Percentiles rank a stretch among this genome's conserved stretches.
phyloP scores from a whole-genome alignment of 2,888 invertebrate species.

The Lasioglossum vierecki region DNA sequence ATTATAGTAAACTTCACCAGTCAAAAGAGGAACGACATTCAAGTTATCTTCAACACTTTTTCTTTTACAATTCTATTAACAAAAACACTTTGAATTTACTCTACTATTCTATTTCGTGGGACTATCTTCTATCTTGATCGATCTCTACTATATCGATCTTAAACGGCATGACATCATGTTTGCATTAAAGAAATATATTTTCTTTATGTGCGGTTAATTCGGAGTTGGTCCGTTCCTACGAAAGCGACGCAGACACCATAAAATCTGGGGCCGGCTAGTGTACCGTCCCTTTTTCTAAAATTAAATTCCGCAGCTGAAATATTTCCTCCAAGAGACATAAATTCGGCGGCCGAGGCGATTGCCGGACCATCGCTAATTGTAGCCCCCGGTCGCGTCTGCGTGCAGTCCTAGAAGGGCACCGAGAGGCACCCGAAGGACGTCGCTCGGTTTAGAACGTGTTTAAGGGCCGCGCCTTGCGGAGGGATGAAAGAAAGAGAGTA shows the following conservation, averaged over 20 bases:
- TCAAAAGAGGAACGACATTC: too few species aligned
- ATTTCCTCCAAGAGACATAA: not conserved
- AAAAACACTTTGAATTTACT: too few species aligned
- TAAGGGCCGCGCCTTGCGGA: slow-evolving; percentile 54
- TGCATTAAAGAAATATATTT: too few species aligned
- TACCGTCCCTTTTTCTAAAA: not conserved
- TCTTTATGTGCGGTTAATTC: too few species aligned
- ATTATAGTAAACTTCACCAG: too few species aligned
- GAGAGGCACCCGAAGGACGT: slow-evolving; percentile 23
- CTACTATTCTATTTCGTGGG: too few species aligned
- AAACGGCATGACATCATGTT: too few species aligned
- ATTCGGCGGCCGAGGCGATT: not conserved
- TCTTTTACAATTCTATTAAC: too few species aligned
- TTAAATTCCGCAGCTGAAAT: not conserved
- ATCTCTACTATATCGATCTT: too few species aligned
- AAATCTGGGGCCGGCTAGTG: not conserved
- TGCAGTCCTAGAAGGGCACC: slow-evolving; percentile 34
- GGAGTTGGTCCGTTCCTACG: not conserved
- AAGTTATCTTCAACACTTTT: too few species aligned
- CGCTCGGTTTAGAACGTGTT: slow-evolving; percentile 61
- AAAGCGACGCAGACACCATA: not conserved
- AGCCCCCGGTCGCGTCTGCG: slow-evolving; percentile 28
- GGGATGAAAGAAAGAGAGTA: slow-evolving; percentile 68
- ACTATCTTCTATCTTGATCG: too few species aligned
- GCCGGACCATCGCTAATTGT: slow-evolving; percentile 17